Evolutionary conservation across 2,797 vertebrate species (phyloP).

Genomic region (Cercopithecus hamlyni): DNA sequence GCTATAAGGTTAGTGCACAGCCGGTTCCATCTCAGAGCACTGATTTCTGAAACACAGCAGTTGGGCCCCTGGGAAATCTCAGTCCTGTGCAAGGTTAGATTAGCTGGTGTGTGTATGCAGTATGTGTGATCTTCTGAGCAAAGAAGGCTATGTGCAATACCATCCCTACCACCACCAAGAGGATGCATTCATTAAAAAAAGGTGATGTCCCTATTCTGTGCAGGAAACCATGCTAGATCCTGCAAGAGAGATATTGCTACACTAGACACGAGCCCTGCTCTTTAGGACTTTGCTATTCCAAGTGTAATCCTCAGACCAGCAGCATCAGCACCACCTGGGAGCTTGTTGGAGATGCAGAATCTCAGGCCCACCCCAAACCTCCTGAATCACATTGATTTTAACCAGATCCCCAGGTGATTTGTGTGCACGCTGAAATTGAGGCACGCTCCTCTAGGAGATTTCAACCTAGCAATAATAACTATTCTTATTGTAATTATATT

Average conservation of each 20-base stretch:
- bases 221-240: neutral
- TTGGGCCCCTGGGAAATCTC: constrained; percentile 73
- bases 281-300: neutral
- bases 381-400: neutral
- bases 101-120: neutral
- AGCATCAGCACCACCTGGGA: neutral
- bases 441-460: neutral
- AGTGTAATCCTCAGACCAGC: neutral
- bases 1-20: constrained; percentile 74
- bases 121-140: neutral
- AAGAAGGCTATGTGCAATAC: neutral
- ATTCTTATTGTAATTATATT: neutral
- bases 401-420: neutral
- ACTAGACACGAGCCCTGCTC: neutral
- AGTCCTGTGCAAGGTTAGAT: constrained; percentile 65
- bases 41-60: constrained; percentile 74
- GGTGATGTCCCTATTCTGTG: neutral
- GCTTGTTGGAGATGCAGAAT: neutral
- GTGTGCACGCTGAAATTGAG: neutral
- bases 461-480: neutral
- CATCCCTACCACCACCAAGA: neutral
- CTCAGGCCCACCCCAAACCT: neutral
- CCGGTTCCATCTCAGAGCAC: constrained; percentile 7
- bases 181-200: neutral
- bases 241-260: neutral